phyloP scores from a whole-genome alignment of 2,797 vertebrate genomes.

The Oreochromis mossambicus region DNA sequence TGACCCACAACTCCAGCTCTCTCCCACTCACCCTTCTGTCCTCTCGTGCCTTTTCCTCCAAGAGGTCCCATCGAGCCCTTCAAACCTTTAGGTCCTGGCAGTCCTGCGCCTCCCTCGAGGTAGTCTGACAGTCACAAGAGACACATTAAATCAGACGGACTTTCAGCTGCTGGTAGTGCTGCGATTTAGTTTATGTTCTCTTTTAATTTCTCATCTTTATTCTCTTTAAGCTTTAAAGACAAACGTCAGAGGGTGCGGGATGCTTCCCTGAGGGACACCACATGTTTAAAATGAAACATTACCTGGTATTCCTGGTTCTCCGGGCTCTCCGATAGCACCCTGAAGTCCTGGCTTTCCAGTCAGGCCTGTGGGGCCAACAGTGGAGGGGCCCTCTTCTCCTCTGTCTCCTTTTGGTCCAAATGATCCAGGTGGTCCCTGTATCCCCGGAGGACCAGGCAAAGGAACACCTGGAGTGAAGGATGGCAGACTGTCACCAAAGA shows the following conservation, averaged over 20 bases:
- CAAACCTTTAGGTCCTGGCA: constrained; percentile 34
- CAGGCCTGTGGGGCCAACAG: constrained; percentile 39
- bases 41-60: constrained; percentile 24
- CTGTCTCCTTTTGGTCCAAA: constrained; percentile 55
- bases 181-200: neutral
- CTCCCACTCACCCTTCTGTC: constrained; percentile 25
- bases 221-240: neutral
- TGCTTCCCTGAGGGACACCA: neutral
- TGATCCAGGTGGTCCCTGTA: constrained; percentile 45
- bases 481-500: neutral
- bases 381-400: constrained; percentile 36
- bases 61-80: constrained; percentile 32
- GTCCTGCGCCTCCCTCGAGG: neutral
- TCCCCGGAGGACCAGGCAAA: constrained; percentile 20
- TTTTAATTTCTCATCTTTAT: neutral
- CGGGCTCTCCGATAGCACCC: constrained; percentile 51
- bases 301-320: constrained; percentile 63
- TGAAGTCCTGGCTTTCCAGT: constrained; percentile 36
- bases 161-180: neutral
- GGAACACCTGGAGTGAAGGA: constrained; percentile 21
- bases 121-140: constrained; percentile 18
- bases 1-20: neutral
- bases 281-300: neutral
- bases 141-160: neutral
- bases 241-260: neutral